These are phyloP conservation scores for Orgyia antiqua DNA, from an alignment of 2,888 invertebrate species.

Conservation along the genomic window DNA sequence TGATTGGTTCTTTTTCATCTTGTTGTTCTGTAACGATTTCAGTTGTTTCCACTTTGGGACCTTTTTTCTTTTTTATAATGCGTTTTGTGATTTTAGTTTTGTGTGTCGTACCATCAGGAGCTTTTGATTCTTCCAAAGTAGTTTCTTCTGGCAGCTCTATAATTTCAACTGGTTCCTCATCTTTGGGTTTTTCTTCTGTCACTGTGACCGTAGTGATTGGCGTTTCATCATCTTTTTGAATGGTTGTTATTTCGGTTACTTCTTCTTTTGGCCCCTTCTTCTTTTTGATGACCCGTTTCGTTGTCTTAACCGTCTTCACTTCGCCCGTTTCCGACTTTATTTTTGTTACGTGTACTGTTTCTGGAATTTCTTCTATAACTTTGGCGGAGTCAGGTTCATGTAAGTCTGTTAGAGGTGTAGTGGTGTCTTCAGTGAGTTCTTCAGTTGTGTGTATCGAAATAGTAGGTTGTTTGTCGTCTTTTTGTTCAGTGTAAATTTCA, in stretches of 20 bases:
- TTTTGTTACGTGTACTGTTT: constrained; percentile 46
- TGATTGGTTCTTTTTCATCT: constrained; percentile 29
- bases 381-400: constrained; percentile 2
- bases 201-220: constrained; percentile 13
- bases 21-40: constrained; percentile 35
- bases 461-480: constrained; percentile 28
- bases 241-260: constrained; percentile 12
- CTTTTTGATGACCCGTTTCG: constrained; percentile 9
- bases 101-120: constrained; percentile 2
- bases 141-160: constrained; percentile 4
- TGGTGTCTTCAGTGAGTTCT: constrained; percentile 6
- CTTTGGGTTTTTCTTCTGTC: background rate
- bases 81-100: constrained; percentile 12
- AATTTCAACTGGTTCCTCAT: background rate
- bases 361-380: constrained; percentile 27
- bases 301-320: constrained; percentile 14
- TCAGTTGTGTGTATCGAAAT: constrained; percentile 7
- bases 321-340: constrained; percentile 27
- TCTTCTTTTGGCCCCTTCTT: constrained; percentile 10
- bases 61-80: constrained; percentile 58
- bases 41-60: constrained; percentile 48
- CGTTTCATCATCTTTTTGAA: constrained; percentile 12
- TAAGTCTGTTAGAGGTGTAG: constrained; percentile 5
- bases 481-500: constrained; percentile 32
- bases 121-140: background rate